These are phyloP conservation scores for Eriosoma lanigerum DNA, from an alignment of 1,140 invertebrate genomes.

Conservation along the genomic window DNA sequence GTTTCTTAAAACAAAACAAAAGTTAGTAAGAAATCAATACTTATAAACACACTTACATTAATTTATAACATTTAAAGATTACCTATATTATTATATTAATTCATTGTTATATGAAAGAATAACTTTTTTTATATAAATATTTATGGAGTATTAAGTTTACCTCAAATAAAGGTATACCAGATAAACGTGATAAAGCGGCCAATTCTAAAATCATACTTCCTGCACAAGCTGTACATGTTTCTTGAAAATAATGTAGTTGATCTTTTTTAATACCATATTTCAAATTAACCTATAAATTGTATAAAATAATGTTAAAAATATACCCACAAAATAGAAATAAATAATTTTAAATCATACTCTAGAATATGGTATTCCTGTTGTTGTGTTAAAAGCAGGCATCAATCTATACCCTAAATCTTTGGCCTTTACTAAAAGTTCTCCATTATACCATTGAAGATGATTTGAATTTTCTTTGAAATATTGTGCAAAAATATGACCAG, in stretches of 20 bases:
- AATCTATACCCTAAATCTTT: slow-evolving; percentile 89
- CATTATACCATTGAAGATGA: slow-evolving; percentile 86
- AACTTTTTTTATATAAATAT: no score
- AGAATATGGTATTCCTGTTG: slow-evolving; percentile 95
- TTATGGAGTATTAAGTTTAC: no score
- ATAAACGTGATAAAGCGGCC: slow-evolving; percentile 89
- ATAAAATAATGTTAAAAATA: slow-evolving; percentile 6
- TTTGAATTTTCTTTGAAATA: slow-evolving; percentile 75
- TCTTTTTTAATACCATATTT: slow-evolving; percentile 81
- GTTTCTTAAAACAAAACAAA: no score
- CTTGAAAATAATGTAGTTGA: slow-evolving; percentile 72
- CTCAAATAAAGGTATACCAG: slow-evolving; percentile 91
- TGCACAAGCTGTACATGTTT: slow-evolving; percentile 98
- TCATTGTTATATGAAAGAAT: no score
- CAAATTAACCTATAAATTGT: slow-evolving; percentile 77
- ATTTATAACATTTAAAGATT: no score
- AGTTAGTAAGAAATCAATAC: no score
- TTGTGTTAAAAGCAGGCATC: slow-evolving; percentile 95
- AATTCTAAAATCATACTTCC: slow-evolving; percentile 98
- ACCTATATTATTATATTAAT: no score
- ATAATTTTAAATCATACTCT: slow-evolving; percentile 64
- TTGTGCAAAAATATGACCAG: slow-evolving; percentile 87
- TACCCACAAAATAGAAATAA: slow-evolving; percentile 20
- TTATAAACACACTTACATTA: no score
- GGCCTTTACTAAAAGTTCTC: slow-evolving; percentile 86